phyloP scores from a whole-genome alignment of 2,113 vertebrate genomes.

The Nothocercus julius region DNA sequence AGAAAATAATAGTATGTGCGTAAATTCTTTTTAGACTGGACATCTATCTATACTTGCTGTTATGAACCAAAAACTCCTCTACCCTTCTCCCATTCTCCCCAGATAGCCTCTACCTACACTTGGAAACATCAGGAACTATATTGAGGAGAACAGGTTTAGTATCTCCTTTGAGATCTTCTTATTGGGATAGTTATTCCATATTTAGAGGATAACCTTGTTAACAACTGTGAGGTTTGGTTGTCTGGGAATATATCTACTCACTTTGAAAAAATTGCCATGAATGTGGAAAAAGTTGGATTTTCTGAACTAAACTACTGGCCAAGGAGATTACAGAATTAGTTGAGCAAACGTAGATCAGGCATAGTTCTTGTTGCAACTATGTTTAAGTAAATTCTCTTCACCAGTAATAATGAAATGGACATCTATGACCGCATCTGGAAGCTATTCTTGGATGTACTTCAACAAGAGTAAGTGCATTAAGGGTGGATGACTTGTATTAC shows the following conservation, averaged over 20 bases:
- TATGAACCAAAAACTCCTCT: background rate
- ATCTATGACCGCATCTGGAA: conserved; percentile 65
- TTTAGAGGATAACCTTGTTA: background rate
- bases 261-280: background rate
- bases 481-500: background rate
- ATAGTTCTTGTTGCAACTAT: conserved; percentile 32
- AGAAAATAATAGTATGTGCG: background rate
- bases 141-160: background rate
- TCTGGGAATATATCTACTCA: background rate
- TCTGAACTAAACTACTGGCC: background rate
- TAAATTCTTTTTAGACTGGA: background rate
- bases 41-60: background rate
- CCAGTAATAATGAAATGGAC: conserved; percentile 53
- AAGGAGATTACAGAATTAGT: background rate
- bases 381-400: conserved; percentile 44
- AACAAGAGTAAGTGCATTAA: conserved; percentile 30
- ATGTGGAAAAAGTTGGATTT: background rate
- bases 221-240: background rate
- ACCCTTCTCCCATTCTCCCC: background rate
- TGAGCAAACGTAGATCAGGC: conserved; percentile 29
- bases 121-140: background rate
- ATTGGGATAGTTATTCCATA: background rate
- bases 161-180: background rate
- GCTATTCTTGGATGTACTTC: conserved; percentile 56
- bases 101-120: background rate